Conservation (phyloP, 2,888 invertebrate genomes). For the Pemphredon lugubris region DNA sequence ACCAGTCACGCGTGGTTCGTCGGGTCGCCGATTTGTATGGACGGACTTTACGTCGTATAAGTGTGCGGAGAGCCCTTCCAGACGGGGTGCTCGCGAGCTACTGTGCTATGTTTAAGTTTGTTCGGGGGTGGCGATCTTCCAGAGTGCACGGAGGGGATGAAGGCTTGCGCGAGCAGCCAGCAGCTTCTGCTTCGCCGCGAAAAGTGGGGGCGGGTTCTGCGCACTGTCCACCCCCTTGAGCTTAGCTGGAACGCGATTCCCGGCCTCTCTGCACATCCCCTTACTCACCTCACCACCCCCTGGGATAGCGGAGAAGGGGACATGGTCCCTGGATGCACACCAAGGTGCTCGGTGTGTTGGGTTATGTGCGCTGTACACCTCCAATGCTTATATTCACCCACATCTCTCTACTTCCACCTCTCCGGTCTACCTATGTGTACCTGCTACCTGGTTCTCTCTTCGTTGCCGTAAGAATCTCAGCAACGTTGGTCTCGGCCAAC, state of each 20-base stretch:
- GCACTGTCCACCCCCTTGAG: conserved; percentile 79
- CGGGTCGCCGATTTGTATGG: conserved; percentile 44
- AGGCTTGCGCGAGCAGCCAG: conserved; percentile 73
- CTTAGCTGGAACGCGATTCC: conserved; percentile 66
- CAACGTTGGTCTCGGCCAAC: conserved; percentile 48
- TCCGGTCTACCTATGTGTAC: conserved; percentile 46
- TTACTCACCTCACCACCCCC: conserved; percentile 58
- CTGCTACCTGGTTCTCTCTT: conserved; percentile 60
- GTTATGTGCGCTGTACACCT: conserved; percentile 60
- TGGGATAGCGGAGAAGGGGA: conserved; percentile 56
- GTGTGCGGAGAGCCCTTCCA: conserved; percentile 74
- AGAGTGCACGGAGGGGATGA: conserved; percentile 71
- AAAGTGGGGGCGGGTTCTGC: conserved; percentile 80
- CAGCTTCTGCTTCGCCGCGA: conserved; percentile 73
- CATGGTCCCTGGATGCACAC: conserved; percentile 63
- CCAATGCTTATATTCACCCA: conserved; percentile 44
- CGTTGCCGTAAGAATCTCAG: conserved; percentile 49
- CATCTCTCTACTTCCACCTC: conserved; percentile 45
- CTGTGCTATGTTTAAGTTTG: conserved; percentile 79
- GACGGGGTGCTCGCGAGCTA: conserved; percentile 79
- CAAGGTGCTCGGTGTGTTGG: conserved; percentile 53
- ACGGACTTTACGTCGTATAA: conserved; percentile 53
- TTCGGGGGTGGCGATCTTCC: conserved; percentile 73
- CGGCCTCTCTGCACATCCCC: conserved; percentile 68
- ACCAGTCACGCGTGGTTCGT: conserved; percentile 54